A percentile compares a stretch with the other conserved stretches of the same genome.
Conservation (phyloP, 2,113 vertebrate genomes). For the Nestor notabilis region DNA sequence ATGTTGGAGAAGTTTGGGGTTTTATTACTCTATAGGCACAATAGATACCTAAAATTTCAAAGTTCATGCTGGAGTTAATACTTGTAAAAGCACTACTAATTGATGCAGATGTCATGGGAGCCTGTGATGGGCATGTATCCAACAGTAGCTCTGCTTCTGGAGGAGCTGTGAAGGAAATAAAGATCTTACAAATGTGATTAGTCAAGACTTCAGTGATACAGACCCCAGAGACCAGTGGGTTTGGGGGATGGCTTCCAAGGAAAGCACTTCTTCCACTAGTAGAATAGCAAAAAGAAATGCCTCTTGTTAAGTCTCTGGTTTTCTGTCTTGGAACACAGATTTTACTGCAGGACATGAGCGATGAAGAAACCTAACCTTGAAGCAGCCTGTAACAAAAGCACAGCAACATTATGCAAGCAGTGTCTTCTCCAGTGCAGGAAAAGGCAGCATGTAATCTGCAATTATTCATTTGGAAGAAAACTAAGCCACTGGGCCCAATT, state of each 20-base stretch:
- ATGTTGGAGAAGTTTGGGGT: background rate
- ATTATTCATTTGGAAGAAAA: background rate
- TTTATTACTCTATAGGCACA: background rate
- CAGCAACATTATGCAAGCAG: background rate
- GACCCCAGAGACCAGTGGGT: background rate
- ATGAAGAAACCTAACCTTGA: background rate
- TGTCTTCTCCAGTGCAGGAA: background rate
- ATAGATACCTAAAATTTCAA: background rate
- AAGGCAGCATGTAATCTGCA: background rate
- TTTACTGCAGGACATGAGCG: accelerated
- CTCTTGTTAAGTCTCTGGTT: background rate
- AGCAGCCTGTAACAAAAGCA: background rate
- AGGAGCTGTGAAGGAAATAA: background rate
- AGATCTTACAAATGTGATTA: background rate
- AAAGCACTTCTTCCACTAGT: background rate
- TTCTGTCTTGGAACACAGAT: background rate
- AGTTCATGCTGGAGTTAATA: background rate
- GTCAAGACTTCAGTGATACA: background rate
- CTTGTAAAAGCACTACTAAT: background rate
- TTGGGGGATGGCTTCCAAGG: background rate
- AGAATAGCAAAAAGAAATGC: background rate
- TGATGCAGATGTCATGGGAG: background rate
- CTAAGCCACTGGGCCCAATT: background rate
- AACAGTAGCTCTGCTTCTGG: background rate
- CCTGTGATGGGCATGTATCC: background rate